phyloP scores from a whole-genome alignment of 2,797 vertebrate genomes.

The Gallinago stenura region DNA sequence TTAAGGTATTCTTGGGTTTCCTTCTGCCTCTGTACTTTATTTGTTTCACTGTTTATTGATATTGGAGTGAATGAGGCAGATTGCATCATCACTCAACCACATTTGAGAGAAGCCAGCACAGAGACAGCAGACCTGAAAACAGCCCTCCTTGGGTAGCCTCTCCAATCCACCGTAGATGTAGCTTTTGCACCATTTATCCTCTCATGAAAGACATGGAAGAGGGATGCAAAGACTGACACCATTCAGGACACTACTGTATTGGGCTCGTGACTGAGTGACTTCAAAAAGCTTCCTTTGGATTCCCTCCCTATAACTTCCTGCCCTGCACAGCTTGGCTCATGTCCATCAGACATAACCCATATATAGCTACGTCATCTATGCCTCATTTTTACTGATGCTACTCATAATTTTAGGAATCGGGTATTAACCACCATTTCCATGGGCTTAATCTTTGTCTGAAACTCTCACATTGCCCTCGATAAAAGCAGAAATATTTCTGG shows the following conservation, averaged over 20 bases:
- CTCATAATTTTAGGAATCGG: not conserved
- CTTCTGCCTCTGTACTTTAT: not conserved
- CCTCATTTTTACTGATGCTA: not conserved
- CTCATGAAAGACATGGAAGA: not conserved
- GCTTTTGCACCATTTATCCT: not conserved
- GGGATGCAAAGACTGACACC: not conserved
- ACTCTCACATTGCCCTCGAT: not conserved
- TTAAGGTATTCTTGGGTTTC: not conserved
- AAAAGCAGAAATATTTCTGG: not conserved
- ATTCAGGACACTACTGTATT: not conserved
- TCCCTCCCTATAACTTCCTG: not conserved
- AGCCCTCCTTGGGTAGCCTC: not conserved
- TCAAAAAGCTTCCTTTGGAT: not conserved
- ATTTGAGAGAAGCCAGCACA: not conserved
- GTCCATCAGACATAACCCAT: not conserved
- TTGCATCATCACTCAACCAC: not conserved
- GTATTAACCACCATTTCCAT: not conserved
- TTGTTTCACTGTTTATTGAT: not conserved
- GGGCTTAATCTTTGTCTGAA: not conserved
- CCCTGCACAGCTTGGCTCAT: not conserved
- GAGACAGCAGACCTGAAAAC: not conserved
- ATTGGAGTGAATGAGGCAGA: not conserved
- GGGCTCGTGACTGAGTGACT: accelerated
- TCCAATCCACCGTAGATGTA: not conserved
- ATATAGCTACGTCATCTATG: not conserved